Percentiles rank a stretch among this genome's conserved stretches.
phyloP scores from a whole-genome alignment of 1,140 invertebrate genomes.

The Choristoneura fumiferana region DNA sequence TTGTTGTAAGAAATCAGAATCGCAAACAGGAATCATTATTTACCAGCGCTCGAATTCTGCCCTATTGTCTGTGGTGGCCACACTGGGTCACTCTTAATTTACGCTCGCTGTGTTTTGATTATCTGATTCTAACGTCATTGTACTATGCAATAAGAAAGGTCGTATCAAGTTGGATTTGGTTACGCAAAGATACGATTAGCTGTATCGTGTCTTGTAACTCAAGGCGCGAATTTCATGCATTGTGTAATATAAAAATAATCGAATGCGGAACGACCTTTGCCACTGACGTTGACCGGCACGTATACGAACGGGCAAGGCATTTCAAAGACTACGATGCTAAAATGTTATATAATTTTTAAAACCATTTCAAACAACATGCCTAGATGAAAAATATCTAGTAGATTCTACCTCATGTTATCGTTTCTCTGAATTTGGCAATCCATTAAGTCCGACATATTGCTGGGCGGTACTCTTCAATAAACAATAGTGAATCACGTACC shows the following conservation, averaged over 20 bases:
- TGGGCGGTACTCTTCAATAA: neutral
- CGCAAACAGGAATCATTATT: constrained; percentile 43
- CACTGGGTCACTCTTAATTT: constrained; percentile 32
- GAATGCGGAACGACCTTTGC: constrained; percentile 34
- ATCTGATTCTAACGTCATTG: constrained; percentile 12
- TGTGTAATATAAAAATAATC: constrained; percentile 38
- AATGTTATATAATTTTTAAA: too few relatives aligned
- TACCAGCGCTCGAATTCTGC: constrained; percentile 28
- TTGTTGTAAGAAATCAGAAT: constrained; percentile 40
- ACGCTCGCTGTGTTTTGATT: constrained; percentile 20
- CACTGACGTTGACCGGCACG: constrained; percentile 28
- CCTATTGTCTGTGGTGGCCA: constrained; percentile 33
- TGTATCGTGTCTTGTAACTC: constrained; percentile 34
- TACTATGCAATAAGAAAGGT: neutral
- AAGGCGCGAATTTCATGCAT: constrained; percentile 47
- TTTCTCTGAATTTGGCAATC: constrained; percentile 13
- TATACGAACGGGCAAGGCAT: neutral
- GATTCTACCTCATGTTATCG: too few relatives aligned
- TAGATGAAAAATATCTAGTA: too few relatives aligned
- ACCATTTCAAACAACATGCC: too few relatives aligned
- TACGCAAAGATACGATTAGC: constrained; percentile 37
- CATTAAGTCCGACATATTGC: constrained; percentile 15
- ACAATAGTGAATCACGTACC: constrained; percentile 23
- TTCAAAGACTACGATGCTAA: too few relatives aligned
- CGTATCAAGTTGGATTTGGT: constrained; percentile 22